Percentiles rank a stretch among this genome's conserved stretches.
phyloP scores from a whole-genome alignment of 2,888 invertebrate genomes.

The Unio pictorum region DNA sequence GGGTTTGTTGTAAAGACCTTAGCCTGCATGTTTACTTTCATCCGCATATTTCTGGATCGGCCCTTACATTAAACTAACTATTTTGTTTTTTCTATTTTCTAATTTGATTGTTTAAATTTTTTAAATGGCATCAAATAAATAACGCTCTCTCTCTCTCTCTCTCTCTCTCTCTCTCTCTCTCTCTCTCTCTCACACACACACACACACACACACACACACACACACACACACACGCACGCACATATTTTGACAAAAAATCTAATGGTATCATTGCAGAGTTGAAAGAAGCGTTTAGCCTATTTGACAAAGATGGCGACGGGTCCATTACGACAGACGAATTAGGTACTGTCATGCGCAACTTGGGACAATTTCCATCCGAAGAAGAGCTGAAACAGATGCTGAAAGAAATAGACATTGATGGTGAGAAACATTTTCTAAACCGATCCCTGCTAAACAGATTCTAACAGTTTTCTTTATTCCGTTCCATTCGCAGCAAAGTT shows the following conservation, averaged over 20 bases:
- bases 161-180: slow-evolving; percentile 6
- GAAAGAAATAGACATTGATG: slow-evolving; percentile 66
- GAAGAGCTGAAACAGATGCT: slow-evolving; percentile 64
- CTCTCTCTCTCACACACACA: slow-evolving; percentile 8
- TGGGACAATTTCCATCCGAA: slow-evolving; percentile 64
- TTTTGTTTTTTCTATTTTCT: too few species aligned
- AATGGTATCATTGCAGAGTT: slow-evolving; percentile 46
- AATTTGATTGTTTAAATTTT: too few species aligned
- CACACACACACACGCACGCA: slow-evolving; percentile 6
- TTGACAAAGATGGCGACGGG: slow-evolving; percentile 68
- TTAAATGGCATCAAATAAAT: not conserved
- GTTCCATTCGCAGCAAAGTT: too few species aligned
- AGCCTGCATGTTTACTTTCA: too few species aligned
- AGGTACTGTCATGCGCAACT: slow-evolving; percentile 63
- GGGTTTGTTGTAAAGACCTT: too few species aligned
- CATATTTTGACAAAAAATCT: too few species aligned
- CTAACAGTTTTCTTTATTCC: too few species aligned
- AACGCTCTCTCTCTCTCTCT: slow-evolving; percentile 1
- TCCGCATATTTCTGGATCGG: too few species aligned
- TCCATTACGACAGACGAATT: slow-evolving; percentile 65
- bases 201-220: slow-evolving; percentile 4
- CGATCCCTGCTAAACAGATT: too few species aligned
- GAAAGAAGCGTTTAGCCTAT: slow-evolving; percentile 63
- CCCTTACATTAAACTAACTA: too few species aligned
- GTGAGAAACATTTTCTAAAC: slow-evolving; percentile 31